These are phyloP conservation scores for Chaetura pelagica DNA, from an alignment of 2,113 vertebrate species.

Conservation along the genomic window DNA sequence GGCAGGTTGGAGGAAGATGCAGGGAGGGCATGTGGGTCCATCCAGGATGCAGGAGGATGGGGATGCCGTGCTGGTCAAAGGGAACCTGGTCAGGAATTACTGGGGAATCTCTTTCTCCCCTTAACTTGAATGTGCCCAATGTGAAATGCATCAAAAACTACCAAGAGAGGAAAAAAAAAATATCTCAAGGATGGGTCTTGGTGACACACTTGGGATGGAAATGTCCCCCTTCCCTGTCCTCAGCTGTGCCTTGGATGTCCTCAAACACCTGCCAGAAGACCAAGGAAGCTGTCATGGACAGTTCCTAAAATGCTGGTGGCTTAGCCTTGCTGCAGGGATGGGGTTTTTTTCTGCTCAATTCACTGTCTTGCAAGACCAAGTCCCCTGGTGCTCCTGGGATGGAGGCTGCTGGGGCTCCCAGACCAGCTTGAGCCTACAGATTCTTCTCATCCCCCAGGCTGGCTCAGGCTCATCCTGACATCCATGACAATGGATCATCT, in stretches of 20 bases:
- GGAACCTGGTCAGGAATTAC: background rate
- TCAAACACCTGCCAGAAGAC: background rate
- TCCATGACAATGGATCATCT: background rate
- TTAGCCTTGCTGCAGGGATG: rapidly evolving
- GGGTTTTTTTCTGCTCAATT: background rate
- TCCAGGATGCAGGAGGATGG: background rate
- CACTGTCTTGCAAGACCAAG: rapidly evolving
- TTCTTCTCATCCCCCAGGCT: background rate
- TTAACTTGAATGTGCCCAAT: background rate
- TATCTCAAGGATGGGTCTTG: background rate
- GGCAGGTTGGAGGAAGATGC: background rate
- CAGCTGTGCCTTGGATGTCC: background rate
- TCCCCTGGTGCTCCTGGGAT: background rate
- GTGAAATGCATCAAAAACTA: background rate
- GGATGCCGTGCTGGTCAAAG: background rate
- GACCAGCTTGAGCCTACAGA: background rate
- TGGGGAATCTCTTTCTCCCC: background rate
- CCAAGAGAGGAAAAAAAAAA: background rate
- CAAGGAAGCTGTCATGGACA: background rate
- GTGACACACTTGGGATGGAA: background rate
- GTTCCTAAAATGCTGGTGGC: background rate
- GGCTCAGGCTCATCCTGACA: background rate
- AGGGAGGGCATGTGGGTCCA: background rate
- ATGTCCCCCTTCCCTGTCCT: rapidly evolving
- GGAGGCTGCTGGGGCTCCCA: background rate